Evolutionary conservation across 2,888 invertebrate species (phyloP), one percentile per base, ranked within the genome.

Genomic region (Zygothrica quintamaculata): DNA sequence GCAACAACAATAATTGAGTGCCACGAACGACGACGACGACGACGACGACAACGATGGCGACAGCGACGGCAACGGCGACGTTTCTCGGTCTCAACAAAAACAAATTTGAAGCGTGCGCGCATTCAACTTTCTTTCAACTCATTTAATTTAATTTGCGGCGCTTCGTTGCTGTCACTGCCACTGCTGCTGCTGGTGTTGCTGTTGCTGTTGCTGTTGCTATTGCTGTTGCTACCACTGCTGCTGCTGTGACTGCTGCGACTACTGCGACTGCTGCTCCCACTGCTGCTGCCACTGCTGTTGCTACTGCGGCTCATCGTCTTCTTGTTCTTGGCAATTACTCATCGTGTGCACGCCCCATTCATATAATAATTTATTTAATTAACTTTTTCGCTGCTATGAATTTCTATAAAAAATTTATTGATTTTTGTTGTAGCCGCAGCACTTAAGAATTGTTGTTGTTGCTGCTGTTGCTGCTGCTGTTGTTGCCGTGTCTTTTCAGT

Each of bases 91-190:
- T 60, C 59, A 59, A 64, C 69, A 73, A 76, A 68, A 71, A 74
- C 71, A 75, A 75, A 71, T 76, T 82, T 71, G 74, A 79, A 79
- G 79, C 82, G 82, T 80, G 80, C 81, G 76, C 81, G 79, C 77
- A 79, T 84, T 84, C 84, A 82, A 85, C 86, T 84, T 85, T 84
- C 84, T 84, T 84, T 84, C 86, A 86, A 84, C 86, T 84, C 84
- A 84, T 84, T 84, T 84, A 84, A 84, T 84, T 84, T 86, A 84
- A 84, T 84, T 84, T 86, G 78, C 73, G 80, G 78, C 78, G 84
- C 86, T 82, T 78, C 71, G 74, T 67, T 74, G 81, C 70, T 58
- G 52, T 13, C 58, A 48, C 16, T 57, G 61, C 31, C 22, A 55
- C 50, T 42, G 72, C 12, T 15, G 72, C 15, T 15, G 11, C 42